These are phyloP conservation scores for Misgurnus mizolepis DNA, from an alignment of 2,113 vertebrate species.

Conservation along the genomic window DNA sequence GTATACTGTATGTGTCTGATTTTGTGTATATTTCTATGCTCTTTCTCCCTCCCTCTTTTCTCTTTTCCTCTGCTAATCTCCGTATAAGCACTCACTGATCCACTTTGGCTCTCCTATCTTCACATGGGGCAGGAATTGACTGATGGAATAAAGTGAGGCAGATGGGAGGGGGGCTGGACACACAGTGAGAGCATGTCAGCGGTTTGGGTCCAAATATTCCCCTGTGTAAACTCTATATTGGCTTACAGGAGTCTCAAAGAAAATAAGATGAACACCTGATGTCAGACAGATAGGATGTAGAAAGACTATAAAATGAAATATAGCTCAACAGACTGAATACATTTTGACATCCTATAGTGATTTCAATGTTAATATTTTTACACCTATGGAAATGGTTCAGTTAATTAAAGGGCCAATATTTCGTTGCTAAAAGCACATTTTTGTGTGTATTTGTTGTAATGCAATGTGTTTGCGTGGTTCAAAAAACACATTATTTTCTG, in stretches of 20 bases:
- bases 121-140: not conserved
- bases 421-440: no score
- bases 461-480: no score
- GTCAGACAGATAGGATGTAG: not conserved
- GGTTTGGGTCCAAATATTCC: slow-evolving; percentile 10
- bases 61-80: not conserved
- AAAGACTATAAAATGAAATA: not conserved
- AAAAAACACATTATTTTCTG: no score
- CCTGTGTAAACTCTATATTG: not conserved
- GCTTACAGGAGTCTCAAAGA: not conserved
- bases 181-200: slow-evolving; percentile 25
- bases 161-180: not conserved
- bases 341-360: not conserved
- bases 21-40: not conserved
- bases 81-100: slow-evolving; percentile 20
- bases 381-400: no score
- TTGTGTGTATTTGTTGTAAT: no score
- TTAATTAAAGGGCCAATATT: no score
- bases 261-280: slow-evolving; percentile 9
- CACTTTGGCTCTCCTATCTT: slow-evolving; percentile 16
- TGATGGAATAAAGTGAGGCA: slow-evolving; percentile 22
- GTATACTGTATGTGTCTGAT: slow-evolving; percentile 3
- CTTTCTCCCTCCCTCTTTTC: not conserved
- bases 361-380: no score
- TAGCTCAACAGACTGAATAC: not conserved